phyloP scores from a whole-genome alignment of 2,888 invertebrate species.

The Hyposoter dolosus region DNA sequence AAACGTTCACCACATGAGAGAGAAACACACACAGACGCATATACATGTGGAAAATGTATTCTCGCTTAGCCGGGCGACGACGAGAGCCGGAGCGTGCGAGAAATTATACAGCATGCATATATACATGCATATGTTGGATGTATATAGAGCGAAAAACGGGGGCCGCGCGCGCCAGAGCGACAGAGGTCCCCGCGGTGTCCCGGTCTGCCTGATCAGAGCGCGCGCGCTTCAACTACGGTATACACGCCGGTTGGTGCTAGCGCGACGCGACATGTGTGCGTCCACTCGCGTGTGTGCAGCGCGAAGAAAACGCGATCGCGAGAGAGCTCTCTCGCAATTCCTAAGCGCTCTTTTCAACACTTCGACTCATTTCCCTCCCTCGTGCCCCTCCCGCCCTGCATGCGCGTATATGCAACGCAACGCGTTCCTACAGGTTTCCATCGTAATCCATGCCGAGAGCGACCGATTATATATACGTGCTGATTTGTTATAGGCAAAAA shows the following conservation, averaged over 20 bases:
- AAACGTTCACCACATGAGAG: neutral
- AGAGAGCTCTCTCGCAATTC: conserved; percentile 10
- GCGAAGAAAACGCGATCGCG: conserved; percentile 55
- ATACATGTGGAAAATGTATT: conserved; percentile 38
- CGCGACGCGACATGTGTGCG: neutral
- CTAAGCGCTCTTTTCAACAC: conserved; percentile 10
- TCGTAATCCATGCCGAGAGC: neutral
- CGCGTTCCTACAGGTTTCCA: neutral
- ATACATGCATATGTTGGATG: neutral
- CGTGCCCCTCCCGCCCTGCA: neutral
- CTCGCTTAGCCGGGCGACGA: conserved; percentile 53
- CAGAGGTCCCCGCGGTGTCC: conserved; percentile 40
- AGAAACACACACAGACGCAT: neutral
- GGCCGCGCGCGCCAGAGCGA: conserved; percentile 31
- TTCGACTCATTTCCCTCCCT: neutral
- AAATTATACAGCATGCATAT: conserved; percentile 18
- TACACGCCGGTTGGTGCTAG: conserved; percentile 26
- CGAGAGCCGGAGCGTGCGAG: conserved; percentile 33
- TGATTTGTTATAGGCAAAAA: neutral
- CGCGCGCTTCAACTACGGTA: conserved; percentile 56
- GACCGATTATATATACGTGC: neutral
- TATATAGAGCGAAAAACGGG: conserved; percentile 19
- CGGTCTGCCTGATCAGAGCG: conserved; percentile 60
- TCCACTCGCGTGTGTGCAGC: conserved; percentile 20
- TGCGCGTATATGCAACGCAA: neutral